Evolutionary conservation across 2,888 invertebrate species (phyloP), one percentile per base, ranked within the genome.

Genomic region (Diplolepis rosae): DNA sequence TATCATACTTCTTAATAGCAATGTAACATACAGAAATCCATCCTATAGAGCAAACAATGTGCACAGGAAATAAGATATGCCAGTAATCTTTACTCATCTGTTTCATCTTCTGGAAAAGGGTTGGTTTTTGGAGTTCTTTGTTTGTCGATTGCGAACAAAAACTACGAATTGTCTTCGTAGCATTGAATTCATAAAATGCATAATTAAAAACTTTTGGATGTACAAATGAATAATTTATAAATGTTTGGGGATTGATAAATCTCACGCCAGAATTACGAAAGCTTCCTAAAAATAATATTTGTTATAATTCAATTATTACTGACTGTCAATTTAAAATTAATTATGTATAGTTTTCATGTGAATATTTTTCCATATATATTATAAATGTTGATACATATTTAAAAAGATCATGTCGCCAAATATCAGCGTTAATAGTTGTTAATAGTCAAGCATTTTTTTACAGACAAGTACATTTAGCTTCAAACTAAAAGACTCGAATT

Each of bases 1-100:
- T 45, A 3, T 18, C 81, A 89, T 90, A 98, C 98, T 96, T 95
- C 89, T 93, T 92, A 9, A 96, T 95, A 80, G 94, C 89, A 85
- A 95, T 94, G 89, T 97, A 99, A 89, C 98, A 97, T 22, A 93
- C 90, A 15, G 94, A 95, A 88, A 95, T 93, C 98, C 98, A 99
- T 69, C 94, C 91, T 35, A 93, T 90, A 1, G 98, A 99, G 9
- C 98, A 98, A 18, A 93, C 92, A 65, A 95, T 85, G 89, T 99
- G 99, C 2, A 99, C 98, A 4, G 97, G 98, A 70, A 99, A 91
- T 70, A 98, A 90, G 68, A 99, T 95, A 89, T 99, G 98, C 96
- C 99, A 99, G 90, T 99, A 98, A 86, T 98, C 95, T 87, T 95
- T 95, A 86, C 96, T 96, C 94, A 98, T 95, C 84, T 94, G 91